These are phyloP conservation scores for Torymus texanus DNA, from an alignment of 2,888 invertebrate genomes.

Conservation along the genomic window DNA sequence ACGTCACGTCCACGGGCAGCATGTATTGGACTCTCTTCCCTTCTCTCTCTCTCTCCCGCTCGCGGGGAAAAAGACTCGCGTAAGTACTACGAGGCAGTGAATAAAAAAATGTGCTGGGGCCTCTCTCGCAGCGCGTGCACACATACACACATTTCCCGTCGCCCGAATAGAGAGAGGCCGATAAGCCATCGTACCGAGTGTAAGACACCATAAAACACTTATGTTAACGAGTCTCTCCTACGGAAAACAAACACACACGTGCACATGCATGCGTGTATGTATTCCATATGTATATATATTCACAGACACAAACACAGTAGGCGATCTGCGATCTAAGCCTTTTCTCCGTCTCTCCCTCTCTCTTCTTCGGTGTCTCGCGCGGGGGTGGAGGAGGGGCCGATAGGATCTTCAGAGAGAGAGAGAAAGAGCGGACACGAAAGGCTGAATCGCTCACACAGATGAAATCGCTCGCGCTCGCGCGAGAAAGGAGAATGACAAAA, in stretches of 20 bases:
- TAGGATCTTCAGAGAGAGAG: conserved; percentile 36
- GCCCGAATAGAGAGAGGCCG: conserved; percentile 43
- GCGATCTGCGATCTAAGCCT: conserved; percentile 39
- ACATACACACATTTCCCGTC: conserved; percentile 43
- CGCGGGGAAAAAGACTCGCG: not conserved
- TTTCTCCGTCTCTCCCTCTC: conserved; percentile 8
- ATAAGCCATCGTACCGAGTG: conserved; percentile 54
- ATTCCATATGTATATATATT: too few relatives aligned
- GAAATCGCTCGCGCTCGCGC: conserved; percentile 49
- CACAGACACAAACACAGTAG: conserved; percentile 8
- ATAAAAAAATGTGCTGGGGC: not conserved
- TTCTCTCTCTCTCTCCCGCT: not conserved
- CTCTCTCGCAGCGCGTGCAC: conserved; percentile 14
- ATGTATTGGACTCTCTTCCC: not conserved
- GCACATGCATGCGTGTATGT: not conserved
- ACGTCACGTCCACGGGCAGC: not conserved
- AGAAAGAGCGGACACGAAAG: conserved; percentile 12
- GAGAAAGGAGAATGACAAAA: conserved; percentile 60
- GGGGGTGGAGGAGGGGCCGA: conserved; percentile 13
- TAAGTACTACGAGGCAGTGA: not conserved
- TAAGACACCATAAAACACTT: conserved; percentile 56
- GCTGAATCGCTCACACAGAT: conserved; percentile 32
- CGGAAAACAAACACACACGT: conserved; percentile 37
- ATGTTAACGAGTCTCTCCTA: conserved; percentile 49
- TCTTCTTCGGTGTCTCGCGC: not conserved